A percentile compares a stretch with the other conserved stretches of the same genome.
phyloP scores from a whole-genome alignment of 2,888 invertebrate genomes.

The Cerceris ruficornis region DNA sequence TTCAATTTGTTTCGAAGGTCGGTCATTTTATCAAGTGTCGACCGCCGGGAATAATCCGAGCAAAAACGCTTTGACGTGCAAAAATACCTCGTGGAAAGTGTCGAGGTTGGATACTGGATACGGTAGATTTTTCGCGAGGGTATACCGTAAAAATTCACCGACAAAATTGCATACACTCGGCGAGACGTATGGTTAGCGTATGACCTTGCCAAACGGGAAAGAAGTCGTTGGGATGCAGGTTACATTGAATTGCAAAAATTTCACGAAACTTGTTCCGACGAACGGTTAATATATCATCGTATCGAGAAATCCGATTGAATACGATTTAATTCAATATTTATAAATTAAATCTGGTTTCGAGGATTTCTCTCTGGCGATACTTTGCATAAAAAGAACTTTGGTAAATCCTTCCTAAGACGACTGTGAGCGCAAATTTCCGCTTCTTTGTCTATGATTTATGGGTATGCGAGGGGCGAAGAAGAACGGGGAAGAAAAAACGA shows the following conservation, averaged over 20 bases:
- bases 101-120: background rate
- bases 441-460: constrained; percentile 12
- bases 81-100: background rate
- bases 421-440: constrained; percentile 9
- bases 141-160: no score
- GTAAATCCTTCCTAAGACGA: background rate
- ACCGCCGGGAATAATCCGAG: background rate
- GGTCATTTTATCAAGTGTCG: background rate
- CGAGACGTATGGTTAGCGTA: no score
- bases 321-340: no score
- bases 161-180: no score
- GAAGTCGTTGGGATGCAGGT: no score
- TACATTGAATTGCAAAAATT: no score
- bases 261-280: no score
- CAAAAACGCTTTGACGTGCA: constrained; percentile 3
- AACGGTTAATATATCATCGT: no score
- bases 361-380: background rate
- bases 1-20: constrained; percentile 2
- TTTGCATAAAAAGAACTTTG: background rate
- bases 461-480: background rate
- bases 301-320: no score
- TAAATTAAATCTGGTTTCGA: no score
- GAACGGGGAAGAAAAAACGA: background rate
- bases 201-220: no score
- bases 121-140: no score